Conservation (phyloP, 2,113 vertebrate genomes). For the Vicugna pacos region DNA sequence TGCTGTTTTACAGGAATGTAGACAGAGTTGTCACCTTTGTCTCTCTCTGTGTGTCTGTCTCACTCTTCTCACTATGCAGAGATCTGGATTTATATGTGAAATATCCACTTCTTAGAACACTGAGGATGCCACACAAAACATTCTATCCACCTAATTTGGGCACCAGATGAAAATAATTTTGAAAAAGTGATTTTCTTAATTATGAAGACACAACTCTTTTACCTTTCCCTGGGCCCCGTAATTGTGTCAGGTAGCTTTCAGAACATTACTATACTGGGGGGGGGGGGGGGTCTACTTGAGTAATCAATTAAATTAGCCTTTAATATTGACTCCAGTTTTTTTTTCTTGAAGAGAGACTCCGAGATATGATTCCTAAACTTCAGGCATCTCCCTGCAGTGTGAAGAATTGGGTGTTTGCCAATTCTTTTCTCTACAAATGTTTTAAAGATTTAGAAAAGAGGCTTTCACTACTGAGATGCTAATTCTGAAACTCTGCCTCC, state of each 20-base stretch:
- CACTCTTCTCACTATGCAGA: neutral
- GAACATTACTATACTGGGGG: neutral
- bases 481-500: neutral
- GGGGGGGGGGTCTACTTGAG: neutral
- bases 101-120: constrained; percentile 12
- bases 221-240: neutral
- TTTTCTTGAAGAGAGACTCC: constrained; percentile 18
- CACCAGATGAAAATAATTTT: neutral
- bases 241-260: neutral
- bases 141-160: neutral
- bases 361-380: constrained; percentile 29
- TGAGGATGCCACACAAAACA: neutral
- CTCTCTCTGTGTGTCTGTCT: neutral
- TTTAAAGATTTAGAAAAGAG: neutral
- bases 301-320: constrained; percentile 44
- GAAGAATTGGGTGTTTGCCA: neutral
- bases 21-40: neutral
- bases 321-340: constrained; percentile 39
- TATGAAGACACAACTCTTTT: neutral
- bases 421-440: constrained; percentile 5
- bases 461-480: neutral
- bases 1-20: neutral
- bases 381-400: neutral
- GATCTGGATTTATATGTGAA: constrained; percentile 6
- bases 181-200: neutral